Evolutionary conservation across 2,797 vertebrate species (phyloP), one percentile per base, ranked within the genome.

Genomic region (Neosilurus hyrtlii): DNA sequence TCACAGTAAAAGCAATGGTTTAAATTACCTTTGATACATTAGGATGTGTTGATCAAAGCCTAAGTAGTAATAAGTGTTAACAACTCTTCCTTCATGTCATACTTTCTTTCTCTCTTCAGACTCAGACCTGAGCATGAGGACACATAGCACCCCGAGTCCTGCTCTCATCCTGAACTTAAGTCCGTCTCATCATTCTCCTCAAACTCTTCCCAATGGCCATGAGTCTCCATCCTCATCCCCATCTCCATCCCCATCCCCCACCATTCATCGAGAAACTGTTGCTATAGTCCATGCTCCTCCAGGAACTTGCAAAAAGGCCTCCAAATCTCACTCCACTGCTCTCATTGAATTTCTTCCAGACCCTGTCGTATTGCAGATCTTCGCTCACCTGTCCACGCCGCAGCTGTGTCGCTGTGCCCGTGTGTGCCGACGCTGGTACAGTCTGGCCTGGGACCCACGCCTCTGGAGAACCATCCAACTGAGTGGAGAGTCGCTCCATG

Each of bases 341-440:
- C 94, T 94, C 86, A 88, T 97, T 0, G 96, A 99, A 88, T 93
- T 95, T 61, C 96, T 99, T n/a, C 97, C 96, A 0, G 98, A 99
- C 91, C 95, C 95, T 74, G 83, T 91, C 77, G 90, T 99, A 77
- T 91, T 99, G 82, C 96, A 96, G 88, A 91, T 99, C 86, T 95
- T 99, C 89, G 95, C 97, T 86, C 98, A 96, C 82, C 94, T 99
- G 78, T 95, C 96, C 30, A 99, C 97, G 89, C 97, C 98, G 84
- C 97, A 99, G 93, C 94, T 99, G 86, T 99, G 98, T 89, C 96
- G 96, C 83, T 99, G 97, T 0, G 96, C 97, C 0, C 94, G 96
- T 0, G 97, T 97, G 3, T 98, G 97, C 81, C 96, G 96, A 57
- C 97, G 96, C 89, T 99, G 97, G 98, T 98, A 99, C 92, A 98